Base-by-base conservation (phyloP, 1,140 invertebrate species). In the Ectropis grisescens region DNA sequence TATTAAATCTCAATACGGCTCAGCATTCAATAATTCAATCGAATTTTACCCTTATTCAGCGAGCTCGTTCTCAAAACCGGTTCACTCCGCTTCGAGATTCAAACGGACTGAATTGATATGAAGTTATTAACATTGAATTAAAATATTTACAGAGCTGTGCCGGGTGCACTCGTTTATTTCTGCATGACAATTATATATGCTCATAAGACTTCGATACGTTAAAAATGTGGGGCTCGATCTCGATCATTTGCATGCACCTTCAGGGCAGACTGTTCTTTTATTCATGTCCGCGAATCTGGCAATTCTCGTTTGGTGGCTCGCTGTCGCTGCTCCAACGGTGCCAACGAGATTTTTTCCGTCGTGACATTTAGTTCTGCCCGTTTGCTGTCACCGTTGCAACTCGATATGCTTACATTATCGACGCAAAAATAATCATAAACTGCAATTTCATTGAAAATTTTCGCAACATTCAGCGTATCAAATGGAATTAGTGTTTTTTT, bases 221-320 rank as follows among this genome's bases (percentile, higher is more conserved):
- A 37, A 46, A 50, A 48, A 47, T 26, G 37, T 34, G 37, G 42
- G 37, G 48, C 40, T 39, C 39, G 28, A 34, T 46, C 45, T 45
- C 34, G 33, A 41, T 45, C 36, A 50, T 50, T 50, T 50, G 51
- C 41, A 55, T 51, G 47, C 47, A 48, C 46, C 45, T 58, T 53
- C 47, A 50, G 56, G 54, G 48, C 42, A 37, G 33, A 35, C 27
- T 29, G 49, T 67, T 60, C 54, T 67, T 69, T 68, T 65, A 66
- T 58, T 66, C 61, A 57, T 68, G 46, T 45, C 52, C 53, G 56
- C 43, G 52, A 60, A 62, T 59, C 56, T 67, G 48, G 58, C 48
- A 48, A 56, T 58, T 59, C 65, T 65, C 47, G 68, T 67, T 67
- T 57, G 41, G 53, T 41, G 38, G 45, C 29, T 40, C 47, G 47